These are phyloP conservation scores for Coendou prehensilis DNA, from an alignment of 2,797 vertebrate genomes.

Conservation along the genomic window DNA sequence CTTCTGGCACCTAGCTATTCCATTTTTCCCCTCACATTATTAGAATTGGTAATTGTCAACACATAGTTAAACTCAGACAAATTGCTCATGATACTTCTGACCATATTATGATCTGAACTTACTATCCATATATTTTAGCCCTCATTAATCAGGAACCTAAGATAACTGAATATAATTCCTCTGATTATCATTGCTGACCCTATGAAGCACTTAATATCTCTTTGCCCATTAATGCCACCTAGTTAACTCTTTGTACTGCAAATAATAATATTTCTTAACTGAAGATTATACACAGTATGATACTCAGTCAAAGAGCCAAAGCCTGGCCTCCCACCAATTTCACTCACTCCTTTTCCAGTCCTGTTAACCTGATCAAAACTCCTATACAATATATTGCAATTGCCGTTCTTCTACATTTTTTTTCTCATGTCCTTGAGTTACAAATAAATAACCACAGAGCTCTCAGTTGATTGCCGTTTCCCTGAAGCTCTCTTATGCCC, in stretches of 20 bases:
- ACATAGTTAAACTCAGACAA: background rate
- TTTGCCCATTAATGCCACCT: background rate
- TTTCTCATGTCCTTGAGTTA: background rate
- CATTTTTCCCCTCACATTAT: background rate
- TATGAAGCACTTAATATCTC: background rate
- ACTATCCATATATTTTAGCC: background rate
- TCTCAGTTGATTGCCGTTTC: background rate
- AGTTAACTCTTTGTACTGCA: background rate
- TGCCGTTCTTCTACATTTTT: background rate
- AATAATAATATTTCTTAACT: background rate
- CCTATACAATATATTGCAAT: background rate
- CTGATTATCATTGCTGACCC: background rate
- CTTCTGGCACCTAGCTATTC: background rate
- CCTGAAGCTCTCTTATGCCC: background rate
- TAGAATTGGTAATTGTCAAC: background rate
- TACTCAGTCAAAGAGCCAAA: background rate
- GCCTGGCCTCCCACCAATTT: background rate
- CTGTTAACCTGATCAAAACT: background rate
- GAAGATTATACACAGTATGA: background rate
- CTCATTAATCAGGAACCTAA: background rate
- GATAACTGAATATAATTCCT: background rate
- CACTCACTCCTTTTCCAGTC: background rate
- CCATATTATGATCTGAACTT: background rate
- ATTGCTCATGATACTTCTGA: background rate
- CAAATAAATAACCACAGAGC: background rate